Conservation (phyloP, 35 echinoderm and acorn worm species). For the Lytechinus variegatus region DNA sequence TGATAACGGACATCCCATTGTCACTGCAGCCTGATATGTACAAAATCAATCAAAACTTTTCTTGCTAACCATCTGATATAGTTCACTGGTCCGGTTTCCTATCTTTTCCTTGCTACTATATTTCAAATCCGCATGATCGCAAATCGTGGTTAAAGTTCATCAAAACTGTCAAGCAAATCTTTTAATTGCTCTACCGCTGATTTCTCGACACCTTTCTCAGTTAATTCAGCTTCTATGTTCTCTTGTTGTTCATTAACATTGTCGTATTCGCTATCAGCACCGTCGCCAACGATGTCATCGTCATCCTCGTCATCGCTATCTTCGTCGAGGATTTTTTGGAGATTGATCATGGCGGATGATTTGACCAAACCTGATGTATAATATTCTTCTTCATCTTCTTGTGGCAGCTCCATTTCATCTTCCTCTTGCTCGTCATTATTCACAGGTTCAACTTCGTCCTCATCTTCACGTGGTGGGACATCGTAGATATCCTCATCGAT, state of each 20-base stretch:
- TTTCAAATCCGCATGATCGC: background rate
- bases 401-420: background rate
- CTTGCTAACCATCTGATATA: background rate
- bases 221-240: background rate
- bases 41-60: too few relatives aligned
- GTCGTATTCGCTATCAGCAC: background rate
- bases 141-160: constrained; percentile 8
- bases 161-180: constrained; percentile 41
- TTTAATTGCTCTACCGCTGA: constrained; percentile 22
- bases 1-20: too few relatives aligned
- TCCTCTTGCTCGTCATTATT: background rate
- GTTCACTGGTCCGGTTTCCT: background rate
- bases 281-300: background rate
- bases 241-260: background rate
- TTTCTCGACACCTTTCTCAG: constrained; percentile 26
- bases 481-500: constrained; percentile 29
- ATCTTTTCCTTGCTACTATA: background rate
- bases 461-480: constrained; percentile 8
- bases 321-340: background rate
- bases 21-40: too few relatives aligned
- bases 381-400: background rate
- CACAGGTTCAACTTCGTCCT: background rate
- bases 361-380: background rate
- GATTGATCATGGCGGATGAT: background rate
- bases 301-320: background rate